A percentile compares a stretch with the other conserved stretches of the same genome.
Evolutionary conservation across 1,140 invertebrate species (phyloP).

Genomic region (Brevipalpus yothersi): DNA sequence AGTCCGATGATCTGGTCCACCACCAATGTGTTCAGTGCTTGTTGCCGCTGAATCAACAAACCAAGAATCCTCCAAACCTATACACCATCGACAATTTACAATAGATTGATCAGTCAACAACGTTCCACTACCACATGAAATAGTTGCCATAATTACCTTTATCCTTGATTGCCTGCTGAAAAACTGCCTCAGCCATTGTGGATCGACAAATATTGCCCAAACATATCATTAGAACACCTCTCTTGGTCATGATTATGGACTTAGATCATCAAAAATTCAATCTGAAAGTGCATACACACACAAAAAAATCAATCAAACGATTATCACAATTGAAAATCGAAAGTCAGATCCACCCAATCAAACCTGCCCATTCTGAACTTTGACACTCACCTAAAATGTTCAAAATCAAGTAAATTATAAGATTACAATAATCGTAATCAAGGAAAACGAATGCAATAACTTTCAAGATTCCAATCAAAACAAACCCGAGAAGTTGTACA

Average conservation of each 20-base stretch:
- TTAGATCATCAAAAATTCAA: too few relatives aligned
- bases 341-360: too few relatives aligned
- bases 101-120: too few relatives aligned
- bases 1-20: slow-evolving; percentile 47
- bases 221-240: slow-evolving; percentile 12
- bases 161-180: slow-evolving; percentile 39
- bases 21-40: slow-evolving; percentile 56
- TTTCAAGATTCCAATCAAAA: too few relatives aligned
- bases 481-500: too few relatives aligned
- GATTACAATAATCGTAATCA: too few relatives aligned
- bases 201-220: slow-evolving; percentile 65
- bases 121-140: slow-evolving; percentile 7
- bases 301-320: neutral
- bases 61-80: slow-evolving; percentile 29
- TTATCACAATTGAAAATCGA: too few relatives aligned
- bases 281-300: neutral
- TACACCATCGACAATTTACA: too few relatives aligned
- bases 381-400: too few relatives aligned
- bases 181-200: slow-evolving; percentile 75
- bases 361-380: too few relatives aligned
- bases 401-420: too few relatives aligned
- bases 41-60: slow-evolving; percentile 65
- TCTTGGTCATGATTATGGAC: neutral
- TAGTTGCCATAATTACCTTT: slow-evolving; percentile 19
- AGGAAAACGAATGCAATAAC: too few relatives aligned